Base-by-base conservation (phyloP, 2,888 invertebrate genomes). In the Harmothoe impar region DNA sequence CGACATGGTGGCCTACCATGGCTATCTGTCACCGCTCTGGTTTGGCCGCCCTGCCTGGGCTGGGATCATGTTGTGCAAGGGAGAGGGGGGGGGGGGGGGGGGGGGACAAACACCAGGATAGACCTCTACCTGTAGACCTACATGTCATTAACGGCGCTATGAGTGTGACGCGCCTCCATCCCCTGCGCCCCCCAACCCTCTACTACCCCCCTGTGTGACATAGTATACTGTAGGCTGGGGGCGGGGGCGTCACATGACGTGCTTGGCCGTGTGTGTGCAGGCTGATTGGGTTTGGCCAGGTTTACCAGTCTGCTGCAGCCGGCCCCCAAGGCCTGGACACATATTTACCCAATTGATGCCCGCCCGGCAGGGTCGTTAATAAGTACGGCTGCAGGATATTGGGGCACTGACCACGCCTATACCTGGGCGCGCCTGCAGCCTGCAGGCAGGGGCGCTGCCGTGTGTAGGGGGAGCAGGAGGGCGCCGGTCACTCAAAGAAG, bases 291-390 rank as follows among this genome's bases (percentile, higher is more conserved):
- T 25, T 25, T 25, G 29, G 72, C 29, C 72, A 72, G 72, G 29
- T 72, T 72, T 72, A 72, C 72, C 72, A 20, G n/a, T 62, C 72
- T 72, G 72, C 72, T 15, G 72, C 0, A 23, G n/a, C 68, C 68
- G 20, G 12, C 29, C 72, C 72, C 31, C 15, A 5, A 7, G 72
- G 72, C 72, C 72, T 72, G 29, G 72, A 25, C 31, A 72, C 72
- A 72, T 72, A 72, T 72, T 72, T 72, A 29, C 72, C 29, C 72
- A 72, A 72, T 72, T 72, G 72, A 72, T 29, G 25, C 29, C 72
- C 72, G 5, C 1, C 29, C 72, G 29, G 31, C 29, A 25, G 5
- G 72, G 29, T 25, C 72, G 72, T 72, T 72, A 72, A 72, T 29
- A 29, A 72, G 29, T 29, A 68, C 68, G n/a, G 68, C 68, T 68